phyloP scores from a whole-genome alignment of 2,888 invertebrate genomes.

The Cyaniris semiargus region DNA sequence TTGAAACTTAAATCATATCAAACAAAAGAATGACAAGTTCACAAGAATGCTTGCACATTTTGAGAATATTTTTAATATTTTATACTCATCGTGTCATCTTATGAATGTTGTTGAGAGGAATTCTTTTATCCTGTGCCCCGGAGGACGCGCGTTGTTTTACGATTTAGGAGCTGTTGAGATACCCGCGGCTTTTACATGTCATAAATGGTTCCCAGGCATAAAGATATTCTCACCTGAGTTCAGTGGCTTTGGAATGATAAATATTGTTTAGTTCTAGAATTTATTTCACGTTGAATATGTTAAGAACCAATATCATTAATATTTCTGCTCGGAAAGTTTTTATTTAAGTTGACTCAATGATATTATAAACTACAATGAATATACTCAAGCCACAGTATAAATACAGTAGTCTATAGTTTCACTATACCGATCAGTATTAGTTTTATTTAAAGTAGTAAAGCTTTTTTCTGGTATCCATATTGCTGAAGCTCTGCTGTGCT shows the following conservation, averaged over 20 bases:
- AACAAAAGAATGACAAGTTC: neutral
- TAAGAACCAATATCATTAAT: too few relatives aligned
- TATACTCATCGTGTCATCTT: neutral
- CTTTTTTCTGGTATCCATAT: too few relatives aligned
- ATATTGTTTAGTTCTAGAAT: neutral
- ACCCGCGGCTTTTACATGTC: constrained; percentile 11
- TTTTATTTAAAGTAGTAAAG: too few relatives aligned
- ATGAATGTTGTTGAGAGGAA: constrained; percentile 12
- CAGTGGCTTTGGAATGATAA: neutral
- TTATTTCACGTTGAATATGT: neutral
- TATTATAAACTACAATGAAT: too few relatives aligned
- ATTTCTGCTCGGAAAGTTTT: too few relatives aligned
- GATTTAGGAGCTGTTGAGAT: neutral
- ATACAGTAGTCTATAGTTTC: too few relatives aligned
- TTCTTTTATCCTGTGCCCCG: neutral
- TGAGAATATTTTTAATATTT: constrained; percentile 3
- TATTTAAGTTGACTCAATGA: too few relatives aligned
- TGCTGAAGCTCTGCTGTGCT: too few relatives aligned
- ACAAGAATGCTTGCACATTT: neutral
- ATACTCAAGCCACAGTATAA: too few relatives aligned
- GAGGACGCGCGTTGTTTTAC: neutral
- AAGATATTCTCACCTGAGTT: constrained; percentile 8
- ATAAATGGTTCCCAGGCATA: constrained; percentile 1
- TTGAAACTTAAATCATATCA: neutral
- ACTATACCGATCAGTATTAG: too few relatives aligned